Conservation (phyloP, 2,797 vertebrate genomes). For the Tokudaia muenninki region DNA sequence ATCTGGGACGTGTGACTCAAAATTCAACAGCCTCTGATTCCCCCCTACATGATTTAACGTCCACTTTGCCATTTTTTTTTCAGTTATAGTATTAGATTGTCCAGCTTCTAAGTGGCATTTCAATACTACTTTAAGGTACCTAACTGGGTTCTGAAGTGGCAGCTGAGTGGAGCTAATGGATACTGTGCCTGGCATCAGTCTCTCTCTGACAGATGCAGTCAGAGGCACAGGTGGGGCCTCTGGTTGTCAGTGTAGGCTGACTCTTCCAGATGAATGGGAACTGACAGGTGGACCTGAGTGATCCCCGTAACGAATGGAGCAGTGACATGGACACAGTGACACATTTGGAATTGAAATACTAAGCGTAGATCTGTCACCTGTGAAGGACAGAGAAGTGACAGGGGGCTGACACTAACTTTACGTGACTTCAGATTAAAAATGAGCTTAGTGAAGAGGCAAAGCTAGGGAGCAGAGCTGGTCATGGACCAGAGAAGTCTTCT, state of each 20-base stretch:
- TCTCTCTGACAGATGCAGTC: constrained; percentile 87
- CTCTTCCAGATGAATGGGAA: constrained; percentile 87
- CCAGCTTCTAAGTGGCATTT: constrained; percentile 65
- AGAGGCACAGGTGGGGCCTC: constrained; percentile 78
- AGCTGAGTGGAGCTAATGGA: constrained; percentile 74
- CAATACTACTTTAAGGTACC: constrained; percentile 83
- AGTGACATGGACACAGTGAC: constrained; percentile 86
- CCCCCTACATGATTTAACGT: constrained; percentile 57
- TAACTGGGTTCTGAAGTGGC: constrained; percentile 76
- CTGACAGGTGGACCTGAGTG: constrained; percentile 89
- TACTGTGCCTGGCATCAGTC: constrained; percentile 83
- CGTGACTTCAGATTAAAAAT: constrained; percentile 86
- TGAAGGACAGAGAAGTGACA: constrained; percentile 87
- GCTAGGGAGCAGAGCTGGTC: constrained; percentile 59
- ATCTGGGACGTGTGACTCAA: constrained; percentile 17
- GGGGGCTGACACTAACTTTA: constrained; percentile 79
- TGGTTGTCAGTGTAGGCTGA: constrained; percentile 87
- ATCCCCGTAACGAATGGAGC: constrained; percentile 84
- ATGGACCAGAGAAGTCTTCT: background rate
- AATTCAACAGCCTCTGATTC: constrained; percentile 64
- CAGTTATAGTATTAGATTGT: background rate
- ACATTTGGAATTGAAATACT: constrained; percentile 84
- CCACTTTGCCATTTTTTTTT: constrained; percentile 73
- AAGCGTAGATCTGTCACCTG: constrained; percentile 85
- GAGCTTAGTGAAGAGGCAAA: constrained; percentile 74